These are phyloP conservation scores for Pediacus dermestoides DNA, from an alignment of 2,888 invertebrate species.

Conservation along the genomic window DNA sequence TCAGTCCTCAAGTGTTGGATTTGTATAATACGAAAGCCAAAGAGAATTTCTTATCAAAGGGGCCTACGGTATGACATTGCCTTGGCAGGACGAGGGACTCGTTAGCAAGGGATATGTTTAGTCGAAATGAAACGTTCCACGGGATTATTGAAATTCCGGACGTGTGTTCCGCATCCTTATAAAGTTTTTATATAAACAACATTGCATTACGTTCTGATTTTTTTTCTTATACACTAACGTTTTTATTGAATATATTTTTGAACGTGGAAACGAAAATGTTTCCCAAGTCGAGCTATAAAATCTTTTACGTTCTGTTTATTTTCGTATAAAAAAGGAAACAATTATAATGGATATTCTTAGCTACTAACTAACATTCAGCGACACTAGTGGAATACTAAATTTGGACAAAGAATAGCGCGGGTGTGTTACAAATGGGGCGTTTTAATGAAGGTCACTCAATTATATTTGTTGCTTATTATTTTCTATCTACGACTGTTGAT, in stretches of 20 bases:
- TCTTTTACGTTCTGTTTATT: too few species aligned
- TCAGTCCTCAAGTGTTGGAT: constrained; percentile 24
- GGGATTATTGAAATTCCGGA: constrained; percentile 23
- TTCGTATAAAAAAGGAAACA: too few species aligned
- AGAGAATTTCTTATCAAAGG: constrained; percentile 30
- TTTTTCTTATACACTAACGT: constrained; percentile 3
- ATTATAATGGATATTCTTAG: too few species aligned
- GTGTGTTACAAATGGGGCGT: too few species aligned
- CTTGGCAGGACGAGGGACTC: constrained; percentile 18
- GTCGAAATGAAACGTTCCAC: constrained; percentile 21
- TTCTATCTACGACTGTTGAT: too few species aligned
- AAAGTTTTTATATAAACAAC: constrained; percentile 8
- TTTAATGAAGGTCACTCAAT: too few species aligned
- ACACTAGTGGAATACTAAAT: too few species aligned
- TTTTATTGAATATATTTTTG: constrained; percentile 4
- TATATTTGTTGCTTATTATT: too few species aligned
- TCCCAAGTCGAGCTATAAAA: too few species aligned
- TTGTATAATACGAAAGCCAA: constrained; percentile 25
- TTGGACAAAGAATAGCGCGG: too few species aligned
- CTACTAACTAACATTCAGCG: too few species aligned
- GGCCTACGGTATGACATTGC: constrained; percentile 14
- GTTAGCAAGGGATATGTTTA: constrained; percentile 23
- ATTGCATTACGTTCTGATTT: not conserved
- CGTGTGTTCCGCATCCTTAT: constrained; percentile 12
- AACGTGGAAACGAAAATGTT: constrained; percentile 5